Conservation (phyloP, 1,140 invertebrate genomes). For the Panagrolaimus sp. region DNA sequence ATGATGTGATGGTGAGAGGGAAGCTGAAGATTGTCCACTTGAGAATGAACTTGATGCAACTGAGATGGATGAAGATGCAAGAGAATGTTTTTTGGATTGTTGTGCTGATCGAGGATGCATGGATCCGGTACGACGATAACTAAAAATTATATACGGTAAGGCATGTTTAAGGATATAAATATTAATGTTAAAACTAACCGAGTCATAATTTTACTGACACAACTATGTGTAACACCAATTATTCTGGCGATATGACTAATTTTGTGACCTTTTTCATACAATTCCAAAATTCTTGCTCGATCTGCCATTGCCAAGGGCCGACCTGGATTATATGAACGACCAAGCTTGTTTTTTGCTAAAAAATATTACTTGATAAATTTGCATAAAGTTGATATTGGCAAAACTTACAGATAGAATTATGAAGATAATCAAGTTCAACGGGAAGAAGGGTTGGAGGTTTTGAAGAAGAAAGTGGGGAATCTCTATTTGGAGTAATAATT, state of each 20-base stretch:
- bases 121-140: constrained; percentile 41
- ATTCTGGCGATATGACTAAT: constrained; percentile 48
- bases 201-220: constrained; percentile 51
- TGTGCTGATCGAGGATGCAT: constrained; percentile 32
- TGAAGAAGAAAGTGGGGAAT: background rate
- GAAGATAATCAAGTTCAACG: background rate
- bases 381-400: too few relatives aligned
- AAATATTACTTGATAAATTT: background rate
- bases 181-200: constrained; percentile 1
- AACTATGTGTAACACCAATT: constrained; percentile 46
- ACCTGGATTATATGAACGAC: constrained; percentile 43
- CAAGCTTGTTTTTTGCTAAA: constrained; percentile 47
- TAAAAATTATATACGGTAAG: background rate
- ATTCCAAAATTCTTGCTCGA: constrained; percentile 38
- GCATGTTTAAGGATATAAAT: background rate
- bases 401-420: background rate
- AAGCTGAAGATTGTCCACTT: too few relatives aligned
- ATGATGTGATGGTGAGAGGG: too few relatives aligned
- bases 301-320: constrained; percentile 45
- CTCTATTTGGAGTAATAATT: background rate
- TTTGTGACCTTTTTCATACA: constrained; percentile 44
- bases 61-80: too few relatives aligned
- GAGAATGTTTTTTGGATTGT: constrained; percentile 17
- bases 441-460: background rate
- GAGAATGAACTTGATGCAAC: too few relatives aligned